Evolutionary conservation across 2,113 vertebrate genomes (phyloP), one percentile per base, ranked within the genome.

Genomic region (Macroglossus sobrinus): DNA sequence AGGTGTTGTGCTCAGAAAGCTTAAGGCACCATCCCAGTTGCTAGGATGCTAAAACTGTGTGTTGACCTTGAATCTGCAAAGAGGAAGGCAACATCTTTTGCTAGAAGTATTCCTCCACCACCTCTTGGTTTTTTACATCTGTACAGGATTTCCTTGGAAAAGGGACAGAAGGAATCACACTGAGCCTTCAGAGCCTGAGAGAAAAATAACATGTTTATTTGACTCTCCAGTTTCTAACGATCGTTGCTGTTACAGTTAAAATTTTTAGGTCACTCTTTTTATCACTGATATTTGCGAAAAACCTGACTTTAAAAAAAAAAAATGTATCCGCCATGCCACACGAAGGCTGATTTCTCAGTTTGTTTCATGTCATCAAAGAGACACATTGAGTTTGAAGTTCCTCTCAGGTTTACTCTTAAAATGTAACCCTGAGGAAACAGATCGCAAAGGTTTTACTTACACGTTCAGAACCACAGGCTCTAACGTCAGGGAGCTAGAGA

Each of bases 51-150:
- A 96, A 98, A 98, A 97, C 94, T 97, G 28, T 97, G 84, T 84
- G 94, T 82, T 98, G 98, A 98, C 98, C 98, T 98, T 98, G 98
- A 98, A 91, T 98, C 96, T 93, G 93, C 90, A 98, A 97, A 95
- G 97, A 94, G 94, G 97, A 92, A 87, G 80, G 66, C 91, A 81
- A 94, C 95, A 88, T 82, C 92, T 97, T 98, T 78, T 97, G 91
- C 92, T 97, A 84, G 66, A 98, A 98, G 96, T 97, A 76, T 95
- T 97, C 94, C 86, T 95, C 89, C n/a, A 81, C 93, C 95, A 95
- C 97, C 93, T 96, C 80, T 96, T 98, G 97, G 86, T 95, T 97
- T 97, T 75, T 40, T 94, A 87, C 85, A 43, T 95, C 96, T 92
- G 92, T 89, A 85, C 89, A 97, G 96, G 86, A 96, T 86, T 98